These are phyloP conservation scores for Enoplosus armatus DNA, from an alignment of 2,797 vertebrate species.

Conservation along the genomic window DNA sequence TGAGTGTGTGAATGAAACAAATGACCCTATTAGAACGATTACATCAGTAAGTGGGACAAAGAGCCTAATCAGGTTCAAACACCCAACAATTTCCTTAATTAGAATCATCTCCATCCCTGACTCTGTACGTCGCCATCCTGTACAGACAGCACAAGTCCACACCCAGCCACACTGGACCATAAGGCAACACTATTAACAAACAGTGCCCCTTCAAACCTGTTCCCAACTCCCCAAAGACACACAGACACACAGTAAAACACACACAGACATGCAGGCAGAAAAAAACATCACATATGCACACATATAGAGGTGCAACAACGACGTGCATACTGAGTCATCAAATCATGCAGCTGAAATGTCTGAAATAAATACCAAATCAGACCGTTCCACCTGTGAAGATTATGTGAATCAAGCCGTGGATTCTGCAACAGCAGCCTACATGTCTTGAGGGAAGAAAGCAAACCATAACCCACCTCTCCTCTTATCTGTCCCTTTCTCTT, in stretches of 20 bases:
- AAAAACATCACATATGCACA: background rate
- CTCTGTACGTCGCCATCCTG: slow-evolving; percentile 16
- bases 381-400: slow-evolving; percentile 26
- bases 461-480: slow-evolving; percentile 34
- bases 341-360: slow-evolving; percentile 33
- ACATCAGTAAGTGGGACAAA: slow-evolving; percentile 58
- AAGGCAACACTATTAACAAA: background rate
- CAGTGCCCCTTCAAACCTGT: slow-evolving; percentile 4
- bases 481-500: slow-evolving; percentile 18
- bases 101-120: slow-evolving; percentile 32
- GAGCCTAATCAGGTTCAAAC: slow-evolving; percentile 59
- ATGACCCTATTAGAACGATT: slow-evolving; percentile 47
- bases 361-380: slow-evolving; percentile 41
- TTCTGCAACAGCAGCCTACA: slow-evolving; percentile 24
- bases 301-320: background rate
- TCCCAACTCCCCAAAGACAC: slow-evolving; percentile 15
- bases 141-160: slow-evolving; percentile 11
- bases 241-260: background rate
- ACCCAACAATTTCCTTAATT: slow-evolving; percentile 50
- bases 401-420: slow-evolving; percentile 25
- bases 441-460: slow-evolving; percentile 15
- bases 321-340: slow-evolving; percentile 6
- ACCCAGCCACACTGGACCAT: background rate
- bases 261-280: background rate
- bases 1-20: slow-evolving; percentile 47